Evolutionary conservation across 2,888 invertebrate species (phyloP).

Genomic region (Noctua janthe): DNA sequence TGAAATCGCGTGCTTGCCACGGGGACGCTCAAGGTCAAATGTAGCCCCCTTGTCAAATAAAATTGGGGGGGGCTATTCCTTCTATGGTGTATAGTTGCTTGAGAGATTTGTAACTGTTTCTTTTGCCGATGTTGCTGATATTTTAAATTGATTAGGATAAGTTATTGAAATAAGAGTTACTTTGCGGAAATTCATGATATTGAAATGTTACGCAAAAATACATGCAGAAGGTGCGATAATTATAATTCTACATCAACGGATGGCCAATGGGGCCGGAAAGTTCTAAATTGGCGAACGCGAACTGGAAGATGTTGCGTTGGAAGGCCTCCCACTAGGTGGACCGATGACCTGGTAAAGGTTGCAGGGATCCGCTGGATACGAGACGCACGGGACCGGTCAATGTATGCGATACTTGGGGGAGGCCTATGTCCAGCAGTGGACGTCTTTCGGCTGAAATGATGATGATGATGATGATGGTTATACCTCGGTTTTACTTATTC

Average conservation of each 20-base stretch:
- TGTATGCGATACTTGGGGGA: too few relatives aligned
- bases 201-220: not conserved
- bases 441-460: too few relatives aligned
- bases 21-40: conserved; percentile 49
- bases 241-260: not conserved
- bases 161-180: not conserved
- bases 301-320: too few relatives aligned
- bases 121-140: not conserved
- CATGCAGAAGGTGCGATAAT: not conserved
- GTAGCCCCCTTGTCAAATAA: conserved; percentile 29
- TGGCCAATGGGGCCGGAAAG: too few relatives aligned
- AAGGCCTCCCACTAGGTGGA: too few relatives aligned
- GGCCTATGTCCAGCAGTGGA: too few relatives aligned
- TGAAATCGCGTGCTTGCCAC: conserved; percentile 57
- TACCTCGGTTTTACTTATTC: not conserved
- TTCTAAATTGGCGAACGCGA: too few relatives aligned
- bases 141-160: too few relatives aligned
- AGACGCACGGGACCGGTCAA: too few relatives aligned
- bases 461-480: too few relatives aligned
- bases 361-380: too few relatives aligned
- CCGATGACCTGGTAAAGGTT: too few relatives aligned
- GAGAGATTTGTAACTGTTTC: conserved; percentile 1
- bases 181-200: not conserved
- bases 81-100: not conserved
- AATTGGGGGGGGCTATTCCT: conserved; percentile 7